Evolutionary conservation across 92 coral and sea anemone species (phyloP).

Genomic region (Heliopora coerulea): DNA sequence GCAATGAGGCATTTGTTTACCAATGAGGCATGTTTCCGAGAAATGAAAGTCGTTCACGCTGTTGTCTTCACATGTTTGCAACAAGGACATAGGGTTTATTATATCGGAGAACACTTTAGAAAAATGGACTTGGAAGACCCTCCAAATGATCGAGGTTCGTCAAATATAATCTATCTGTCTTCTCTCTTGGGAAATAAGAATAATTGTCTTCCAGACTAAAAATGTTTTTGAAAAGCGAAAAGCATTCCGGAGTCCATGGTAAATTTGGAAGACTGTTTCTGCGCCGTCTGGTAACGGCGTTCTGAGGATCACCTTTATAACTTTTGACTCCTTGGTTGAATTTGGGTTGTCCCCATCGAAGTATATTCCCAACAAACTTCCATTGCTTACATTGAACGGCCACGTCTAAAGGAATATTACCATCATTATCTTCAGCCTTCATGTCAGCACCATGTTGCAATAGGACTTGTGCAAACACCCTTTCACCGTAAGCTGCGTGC

Average conservation of each 20-base stretch:
- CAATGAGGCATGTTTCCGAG: slow-evolving; percentile 15
- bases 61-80: slow-evolving; percentile 16
- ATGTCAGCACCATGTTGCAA: slow-evolving; percentile 55
- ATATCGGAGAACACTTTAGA: not conserved
- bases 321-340: no score
- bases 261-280: no score
- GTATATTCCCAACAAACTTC: not conserved
- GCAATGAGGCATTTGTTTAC: slow-evolving; percentile 37
- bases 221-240: no score
- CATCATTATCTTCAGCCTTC: slow-evolving; percentile 32
- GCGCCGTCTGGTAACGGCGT: no score
- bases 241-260: no score
- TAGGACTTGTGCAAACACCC: slow-evolving; percentile 52
- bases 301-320: no score
- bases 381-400: slow-evolving; percentile 33
- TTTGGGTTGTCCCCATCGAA: no score
- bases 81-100: not conserved
- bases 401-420: slow-evolving; percentile 45
- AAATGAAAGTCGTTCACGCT: slow-evolving; percentile 40
- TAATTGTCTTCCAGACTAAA: no score
- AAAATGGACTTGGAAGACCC: not conserved
- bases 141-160: not conserved
- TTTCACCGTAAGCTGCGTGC: slow-evolving; percentile 60
- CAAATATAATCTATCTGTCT: not conserved
- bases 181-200: not conserved